A percentile compares a stretch with the other conserved stretches of the same genome.
phyloP scores from a whole-genome alignment of 2,888 invertebrate genomes.

The Drosophila setosimentum region DNA sequence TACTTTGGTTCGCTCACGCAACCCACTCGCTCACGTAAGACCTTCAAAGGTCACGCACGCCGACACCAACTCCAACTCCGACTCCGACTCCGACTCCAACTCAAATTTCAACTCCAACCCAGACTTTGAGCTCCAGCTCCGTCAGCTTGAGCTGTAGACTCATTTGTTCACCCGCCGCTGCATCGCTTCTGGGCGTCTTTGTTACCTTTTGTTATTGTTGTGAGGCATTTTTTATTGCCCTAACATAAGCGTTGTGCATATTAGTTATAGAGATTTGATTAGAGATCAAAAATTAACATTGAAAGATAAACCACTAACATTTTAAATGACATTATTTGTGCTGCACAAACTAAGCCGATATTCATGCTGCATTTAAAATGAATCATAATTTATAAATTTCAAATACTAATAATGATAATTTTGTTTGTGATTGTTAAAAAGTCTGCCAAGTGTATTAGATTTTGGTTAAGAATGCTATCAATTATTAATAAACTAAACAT shows the following conservation, averaged over 20 bases:
- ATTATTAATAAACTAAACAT: not conserved
- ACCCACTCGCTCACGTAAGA: conserved; percentile 73
- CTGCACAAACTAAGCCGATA: not conserved
- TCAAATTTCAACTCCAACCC: conserved; percentile 23
- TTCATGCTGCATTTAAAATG: not conserved
- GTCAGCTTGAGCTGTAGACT: conserved; percentile 22
- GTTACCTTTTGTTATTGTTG: conserved; percentile 27
- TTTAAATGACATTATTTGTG: not conserved
- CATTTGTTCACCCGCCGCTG: conserved; percentile 40
- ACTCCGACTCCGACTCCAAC: conserved; percentile 8
- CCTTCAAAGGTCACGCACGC: conserved; percentile 73
- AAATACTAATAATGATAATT: not conserved
- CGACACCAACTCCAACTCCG: conserved; percentile 25
- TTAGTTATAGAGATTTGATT: not conserved
- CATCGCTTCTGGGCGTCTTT: conserved; percentile 60
- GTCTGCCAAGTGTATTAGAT: not conserved
- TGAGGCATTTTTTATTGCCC: conserved; percentile 24
- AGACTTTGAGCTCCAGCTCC: conserved; percentile 10
- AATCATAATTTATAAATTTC: not conserved
- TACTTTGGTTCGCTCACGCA: conserved; percentile 53
- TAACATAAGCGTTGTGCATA: conserved; percentile 1
- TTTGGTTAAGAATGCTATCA: too few species aligned
- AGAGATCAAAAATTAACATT: not conserved
- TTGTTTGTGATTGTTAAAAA: not conserved
- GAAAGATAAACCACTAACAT: not conserved